Base-by-base conservation (phyloP, 1,140 invertebrate species). In the Apocrypta bakeri region DNA sequence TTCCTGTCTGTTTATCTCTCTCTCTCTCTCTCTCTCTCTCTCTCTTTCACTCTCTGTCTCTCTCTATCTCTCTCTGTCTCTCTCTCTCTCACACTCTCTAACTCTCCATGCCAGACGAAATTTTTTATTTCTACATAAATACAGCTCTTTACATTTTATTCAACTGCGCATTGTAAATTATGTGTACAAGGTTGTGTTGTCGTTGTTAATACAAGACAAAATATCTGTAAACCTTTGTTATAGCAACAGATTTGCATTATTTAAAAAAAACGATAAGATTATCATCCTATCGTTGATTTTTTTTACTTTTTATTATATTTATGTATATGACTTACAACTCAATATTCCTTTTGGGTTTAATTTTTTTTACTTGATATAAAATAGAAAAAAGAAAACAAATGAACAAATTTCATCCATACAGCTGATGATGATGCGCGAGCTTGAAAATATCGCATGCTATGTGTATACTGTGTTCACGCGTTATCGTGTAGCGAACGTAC, bases 151-250 rank as follows among this genome's bases (percentile, higher is more conserved):
- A 69, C 40, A 68, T 14, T 79, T 69, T 40, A 12, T 31, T 1
- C 24, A 68, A 68, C 27, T 17, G 4, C n/a, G n/a, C 64, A 42
- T 48, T 9, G 21, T n/a, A 79, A 37, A 64, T n/a, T n/a, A n/a
- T n/a, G n/a, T n/a, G n/a, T n/a, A n/a, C n/a, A n/a, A n/a, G n/a
- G n/a, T n/a, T n/a, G 64, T 56, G 63, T 77, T 37, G 24, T 37
- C 7, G 21, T 71, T 77, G 27, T 75, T 77, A 37, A 77, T 48
- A 66, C 71, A 40, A 79, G 63, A 71, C 71, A 79, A 72, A 75
- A 68, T n/a, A n/a, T n/a, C n/a, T n/a, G 25, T 56, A 69, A 83
- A 66, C n/a, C 31, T 40, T 31, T 29, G 72, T 83, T 69, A 74
- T 71, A 83, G 33, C 31, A 78, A 33, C 24, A 74, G 4, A 75